These are phyloP conservation scores for Nephrotoma guestfalica DNA, from an alignment of 2,888 invertebrate species.

Conservation along the genomic window DNA sequence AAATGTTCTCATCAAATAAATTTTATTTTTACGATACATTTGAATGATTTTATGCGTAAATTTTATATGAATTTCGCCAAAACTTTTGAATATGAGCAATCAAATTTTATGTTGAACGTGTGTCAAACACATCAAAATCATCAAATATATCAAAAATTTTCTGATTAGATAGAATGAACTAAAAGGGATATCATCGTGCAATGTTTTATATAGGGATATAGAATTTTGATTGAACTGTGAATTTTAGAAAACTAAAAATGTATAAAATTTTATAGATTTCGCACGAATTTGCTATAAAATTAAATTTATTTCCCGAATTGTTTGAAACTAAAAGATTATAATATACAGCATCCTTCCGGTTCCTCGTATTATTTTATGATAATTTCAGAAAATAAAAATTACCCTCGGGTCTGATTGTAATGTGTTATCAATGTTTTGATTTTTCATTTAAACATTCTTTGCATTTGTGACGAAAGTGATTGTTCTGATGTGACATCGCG, in stretches of 20 bases:
- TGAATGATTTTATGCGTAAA: neutral
- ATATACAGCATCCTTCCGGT: neutral
- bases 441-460: neutral
- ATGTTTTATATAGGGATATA: neutral
- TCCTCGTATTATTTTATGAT: neutral
- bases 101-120: conserved; percentile 21
- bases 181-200: neutral
- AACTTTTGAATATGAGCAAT: neutral
- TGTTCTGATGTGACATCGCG: neutral
- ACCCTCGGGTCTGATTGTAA: neutral
- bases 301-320: neutral
- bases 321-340: neutral
- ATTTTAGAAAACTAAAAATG: neutral
- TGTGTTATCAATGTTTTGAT: neutral
- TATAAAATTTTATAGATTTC: neutral
- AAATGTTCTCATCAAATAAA: neutral
- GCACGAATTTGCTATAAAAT: neutral
- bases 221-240: neutral
- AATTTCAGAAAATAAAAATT: neutral
- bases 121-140: conserved; percentile 32
- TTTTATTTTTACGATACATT: neutral
- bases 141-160: conserved; percentile 4
- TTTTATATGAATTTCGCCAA: neutral
- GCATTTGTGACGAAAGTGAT: neutral
- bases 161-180: neutral